Evolutionary conservation across 1,140 invertebrate species (phyloP).

Genomic region (Ostrea denselamellosa): DNA sequence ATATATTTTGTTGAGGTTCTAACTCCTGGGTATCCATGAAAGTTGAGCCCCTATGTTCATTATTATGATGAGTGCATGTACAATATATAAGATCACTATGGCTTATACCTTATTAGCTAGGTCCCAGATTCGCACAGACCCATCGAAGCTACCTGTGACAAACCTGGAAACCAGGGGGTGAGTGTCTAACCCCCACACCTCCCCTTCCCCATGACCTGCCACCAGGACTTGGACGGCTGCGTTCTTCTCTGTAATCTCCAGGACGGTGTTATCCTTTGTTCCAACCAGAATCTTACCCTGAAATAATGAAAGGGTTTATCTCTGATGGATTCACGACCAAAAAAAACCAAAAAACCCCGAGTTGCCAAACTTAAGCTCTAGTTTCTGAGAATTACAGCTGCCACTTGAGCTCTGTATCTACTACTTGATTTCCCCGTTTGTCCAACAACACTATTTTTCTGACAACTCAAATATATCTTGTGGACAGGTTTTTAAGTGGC

Average conservation of each 20-base stretch:
- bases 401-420: no score
- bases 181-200: constrained; percentile 77
- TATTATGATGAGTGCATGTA: background rate
- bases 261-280: constrained; percentile 75
- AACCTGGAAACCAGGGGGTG: constrained; percentile 75
- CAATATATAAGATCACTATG: background rate
- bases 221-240: constrained; percentile 70
- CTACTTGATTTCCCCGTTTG: no score
- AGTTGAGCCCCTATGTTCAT: no score
- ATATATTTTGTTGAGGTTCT: no score
- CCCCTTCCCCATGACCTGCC: constrained; percentile 77
- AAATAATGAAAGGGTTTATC: constrained; percentile 25
- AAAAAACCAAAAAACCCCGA: no score
- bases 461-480: no score
- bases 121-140: constrained; percentile 77
- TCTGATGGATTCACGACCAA: background rate
- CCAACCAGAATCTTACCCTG: constrained; percentile 79
- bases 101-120: constrained; percentile 72
- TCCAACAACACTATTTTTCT: no score
- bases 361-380: no score
- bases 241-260: constrained; percentile 78
- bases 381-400: no score
- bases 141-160: constrained; percentile 78
- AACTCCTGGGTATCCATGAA: no score
- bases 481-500: no score